Conservation (phyloP, 2,888 invertebrate species). For the Tanytarsus gracilentus region DNA sequence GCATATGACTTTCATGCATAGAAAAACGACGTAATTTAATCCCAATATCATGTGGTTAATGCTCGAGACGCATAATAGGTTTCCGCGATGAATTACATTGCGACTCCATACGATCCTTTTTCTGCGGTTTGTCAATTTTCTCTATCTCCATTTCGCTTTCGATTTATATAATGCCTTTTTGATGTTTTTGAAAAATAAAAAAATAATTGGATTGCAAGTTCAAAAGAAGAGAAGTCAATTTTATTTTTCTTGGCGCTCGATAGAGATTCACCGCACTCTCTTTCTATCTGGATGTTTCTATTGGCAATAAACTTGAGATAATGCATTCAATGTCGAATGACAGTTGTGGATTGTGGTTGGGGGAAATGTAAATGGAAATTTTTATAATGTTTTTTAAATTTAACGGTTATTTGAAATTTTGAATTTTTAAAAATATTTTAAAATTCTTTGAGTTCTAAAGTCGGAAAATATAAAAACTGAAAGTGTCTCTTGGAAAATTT, state of each 20-base stretch:
- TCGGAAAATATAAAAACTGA: neutral
- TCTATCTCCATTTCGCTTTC: no score
- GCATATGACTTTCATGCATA: constrained; percentile 3
- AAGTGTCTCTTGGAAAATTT: neutral
- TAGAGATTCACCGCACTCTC: neutral
- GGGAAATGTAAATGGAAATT: no score
- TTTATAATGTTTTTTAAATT: no score
- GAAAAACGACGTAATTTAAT: constrained; percentile 23
- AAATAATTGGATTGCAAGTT: no score
- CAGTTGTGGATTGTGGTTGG: no score
- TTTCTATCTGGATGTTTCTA: neutral
- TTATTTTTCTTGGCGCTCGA: neutral
- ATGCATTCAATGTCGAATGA: constrained; percentile 1
- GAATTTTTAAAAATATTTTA: no score
- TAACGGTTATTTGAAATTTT: no score
- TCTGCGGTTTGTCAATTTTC: constrained; percentile 14
- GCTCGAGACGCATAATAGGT: constrained; percentile 12
- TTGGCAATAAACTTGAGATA: constrained; percentile 9
- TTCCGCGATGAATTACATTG: constrained; percentile 3
- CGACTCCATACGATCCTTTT: constrained; percentile 12
- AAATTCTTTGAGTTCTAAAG: no score
- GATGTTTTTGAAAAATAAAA: neutral
- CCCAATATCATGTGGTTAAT: constrained; percentile 20
- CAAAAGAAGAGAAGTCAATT: no score
- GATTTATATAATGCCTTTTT: constrained; percentile 3